Percentiles rank a stretch among this genome's conserved stretches.
phyloP scores from a whole-genome alignment of 1,140 invertebrate species.

The Cyphomyrmex costatus region DNA sequence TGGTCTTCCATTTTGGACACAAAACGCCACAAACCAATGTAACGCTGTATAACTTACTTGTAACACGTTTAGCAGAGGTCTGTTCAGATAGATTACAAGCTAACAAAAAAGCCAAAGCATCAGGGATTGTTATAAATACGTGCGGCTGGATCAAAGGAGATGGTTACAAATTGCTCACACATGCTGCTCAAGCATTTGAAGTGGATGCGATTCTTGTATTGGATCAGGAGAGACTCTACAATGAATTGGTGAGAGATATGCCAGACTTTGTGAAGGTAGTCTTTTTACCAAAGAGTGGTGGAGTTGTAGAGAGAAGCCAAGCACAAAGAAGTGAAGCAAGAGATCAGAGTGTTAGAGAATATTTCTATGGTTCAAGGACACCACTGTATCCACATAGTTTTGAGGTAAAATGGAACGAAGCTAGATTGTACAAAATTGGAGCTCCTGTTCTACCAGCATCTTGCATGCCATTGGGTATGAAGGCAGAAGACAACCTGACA shows the following conservation, averaged over 20 bases:
- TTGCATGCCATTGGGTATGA: conserved; percentile 98
- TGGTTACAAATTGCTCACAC: conserved; percentile 94
- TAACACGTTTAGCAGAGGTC: conserved; percentile 94
- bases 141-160: conserved; percentile 98
- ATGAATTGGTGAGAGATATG: conserved; percentile 97
- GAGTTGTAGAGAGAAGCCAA: conserved; percentile 95
- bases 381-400: conserved; percentile 97
- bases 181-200: conserved; percentile 97
- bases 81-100: conserved; percentile 94
- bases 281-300: conserved; percentile 98
- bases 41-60: conserved; percentile 94
- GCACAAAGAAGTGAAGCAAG: conserved; percentile 91
- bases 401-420: conserved; percentile 95
- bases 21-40: conserved; percentile 92
- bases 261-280: conserved; percentile 97
- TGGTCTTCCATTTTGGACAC: conserved; percentile 98
- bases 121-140: conserved; percentile 99
- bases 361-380: conserved; percentile 96
- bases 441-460: conserved; percentile 97
- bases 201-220: conserved; percentile 98
- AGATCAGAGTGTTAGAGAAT: conserved; percentile 95
- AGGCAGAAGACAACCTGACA: conserved; percentile 96
- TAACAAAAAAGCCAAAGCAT: conserved; percentile 95
- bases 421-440: conserved; percentile 98
- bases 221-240: conserved; percentile 98